Base-by-base conservation (phyloP, 2,888 invertebrate genomes). In the Helobdella robusta region DNA sequence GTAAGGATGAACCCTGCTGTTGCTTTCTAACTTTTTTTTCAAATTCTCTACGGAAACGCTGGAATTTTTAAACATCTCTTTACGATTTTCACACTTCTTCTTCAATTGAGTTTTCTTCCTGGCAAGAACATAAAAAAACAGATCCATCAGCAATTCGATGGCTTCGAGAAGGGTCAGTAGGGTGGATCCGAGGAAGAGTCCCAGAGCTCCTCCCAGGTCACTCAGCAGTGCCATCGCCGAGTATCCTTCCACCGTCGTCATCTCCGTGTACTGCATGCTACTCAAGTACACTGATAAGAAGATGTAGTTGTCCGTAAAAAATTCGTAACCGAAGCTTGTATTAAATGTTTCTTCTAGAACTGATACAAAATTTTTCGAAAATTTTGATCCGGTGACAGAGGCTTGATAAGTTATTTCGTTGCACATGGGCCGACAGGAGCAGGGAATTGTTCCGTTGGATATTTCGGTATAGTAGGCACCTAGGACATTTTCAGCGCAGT, bases 141-240 rank as follows among this genome's bases (percentile, higher is more conserved):
- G n/a, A n/a, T n/a, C n/a, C n/a, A n/a, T n/a, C n/a, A n/a, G n/a
- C n/a, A n/a, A n/a, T n/a, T 62, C 62, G 23, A 32, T 2, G 23
- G 50, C 23, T 23, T 62, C 50, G 11, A 62, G 28, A 4, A 32
- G 18, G 28, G 62, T 62, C n/a, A 62, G 32, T 15, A 62, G 50
- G 32, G 62, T 62, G 32, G 50, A 25, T 1, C 62, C 62, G 1
- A 62, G 50, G 28, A 62, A 46, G 3, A 62, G 50, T 4, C 62
- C 34, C 5, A 62, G 34, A 20, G 62, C 48, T 30, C 62, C 62
- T 30, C 50, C 62, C 6, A 62, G 32, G 50, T 62, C 62, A n/a
- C 46, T 34, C 28, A 62, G 48, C 15, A 62, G 34, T 20, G 30
- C 34, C 50, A 62, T 50, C 50, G 50, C 48, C 3, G 28, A 32